Evolutionary conservation across 2,888 invertebrate species (phyloP).

Genomic region (Augiades crinisus): DNA sequence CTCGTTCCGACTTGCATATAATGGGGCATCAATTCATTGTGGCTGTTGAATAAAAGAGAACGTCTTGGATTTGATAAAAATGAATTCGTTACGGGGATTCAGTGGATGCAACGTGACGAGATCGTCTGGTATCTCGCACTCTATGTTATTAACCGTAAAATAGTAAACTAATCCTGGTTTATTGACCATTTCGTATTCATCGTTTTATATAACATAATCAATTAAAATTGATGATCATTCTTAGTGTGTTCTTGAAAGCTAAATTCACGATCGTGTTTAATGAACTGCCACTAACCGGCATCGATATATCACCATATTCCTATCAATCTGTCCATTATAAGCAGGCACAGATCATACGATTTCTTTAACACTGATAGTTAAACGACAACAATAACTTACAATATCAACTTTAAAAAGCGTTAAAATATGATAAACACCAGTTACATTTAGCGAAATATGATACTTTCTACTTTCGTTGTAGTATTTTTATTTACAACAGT

Average conservation of each 20-base stretch:
- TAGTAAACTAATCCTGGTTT: conserved; percentile 44
- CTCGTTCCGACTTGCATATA: conserved; percentile 63
- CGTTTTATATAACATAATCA: conserved; percentile 41
- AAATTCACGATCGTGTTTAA: conserved; percentile 20
- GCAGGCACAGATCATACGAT: too few relatives aligned
- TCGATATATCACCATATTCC: conserved; percentile 46
- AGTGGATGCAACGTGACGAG: too few relatives aligned
- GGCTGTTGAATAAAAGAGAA: conserved; percentile 49
- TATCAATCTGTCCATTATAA: conserved; percentile 54
- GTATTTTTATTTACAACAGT: background rate
- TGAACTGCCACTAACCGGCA: conserved; percentile 40
- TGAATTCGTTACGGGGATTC: too few relatives aligned
- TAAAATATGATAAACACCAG: too few relatives aligned
- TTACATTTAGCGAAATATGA: conserved; percentile 7
- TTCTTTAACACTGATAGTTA: too few relatives aligned
- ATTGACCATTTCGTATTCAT: conserved; percentile 41
- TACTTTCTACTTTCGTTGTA: background rate
- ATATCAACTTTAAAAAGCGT: conserved; percentile 59
- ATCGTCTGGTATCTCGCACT: too few relatives aligned
- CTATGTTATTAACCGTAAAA: conserved; percentile 41
- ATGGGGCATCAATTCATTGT: conserved; percentile 63
- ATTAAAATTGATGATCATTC: conserved; percentile 6
- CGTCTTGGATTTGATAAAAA: conserved; percentile 32
- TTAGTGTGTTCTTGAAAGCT: conserved; percentile 27
- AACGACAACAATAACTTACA: conserved; percentile 56